Evolutionary conservation across 1,140 invertebrate species (phyloP), one percentile per base, ranked within the genome.

Genomic region (Hirudo medicinalis): DNA sequence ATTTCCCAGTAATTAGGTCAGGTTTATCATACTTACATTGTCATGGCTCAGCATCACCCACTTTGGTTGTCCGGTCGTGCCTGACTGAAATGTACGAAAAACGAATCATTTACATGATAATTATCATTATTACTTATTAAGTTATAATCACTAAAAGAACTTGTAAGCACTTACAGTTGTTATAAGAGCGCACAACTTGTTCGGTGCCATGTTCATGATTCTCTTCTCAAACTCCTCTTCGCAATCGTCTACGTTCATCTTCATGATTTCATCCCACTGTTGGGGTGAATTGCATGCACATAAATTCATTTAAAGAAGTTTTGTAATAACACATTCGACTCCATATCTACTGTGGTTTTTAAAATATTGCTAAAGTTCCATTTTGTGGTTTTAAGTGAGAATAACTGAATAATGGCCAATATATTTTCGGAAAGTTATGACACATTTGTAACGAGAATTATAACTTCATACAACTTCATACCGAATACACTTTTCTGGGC

Each of bases 1-100:
- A 49, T 49, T 9, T 49, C 11, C 11, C 43, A 13, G 9, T 8
- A 13, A 49, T 49, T 17, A 49, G 15, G 0, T 49, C 4, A 49
- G 11, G 15, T 49, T 49, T 17, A 13, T 49, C 0, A 0, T 70
- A 19, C 25, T 49, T 17, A 92, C 74, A 79, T 89, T 91, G 80
- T 92, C 91, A 76, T 93, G 91, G 72, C 86, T 88, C 70, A 94
- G 79, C 91, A 94, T 93, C 11, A 90, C 90, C 0, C 87, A 91
- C 81, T 94, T 93, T 20, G 91, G 89, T 75, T 88, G 85, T 17
- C 91, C 91, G 43, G 90, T 88, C 0, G 91, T 93, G 6, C 91
- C 91, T 5, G 90, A 92, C 87, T 90, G 68, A 71, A 73, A 66
- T n/a, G 17, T 13, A 72, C 71, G 70, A 69, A 55, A 69, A 19